These are phyloP conservation scores for Mus spretus DNA, from an alignment of 2,797 vertebrate species.

Conservation along the genomic window DNA sequence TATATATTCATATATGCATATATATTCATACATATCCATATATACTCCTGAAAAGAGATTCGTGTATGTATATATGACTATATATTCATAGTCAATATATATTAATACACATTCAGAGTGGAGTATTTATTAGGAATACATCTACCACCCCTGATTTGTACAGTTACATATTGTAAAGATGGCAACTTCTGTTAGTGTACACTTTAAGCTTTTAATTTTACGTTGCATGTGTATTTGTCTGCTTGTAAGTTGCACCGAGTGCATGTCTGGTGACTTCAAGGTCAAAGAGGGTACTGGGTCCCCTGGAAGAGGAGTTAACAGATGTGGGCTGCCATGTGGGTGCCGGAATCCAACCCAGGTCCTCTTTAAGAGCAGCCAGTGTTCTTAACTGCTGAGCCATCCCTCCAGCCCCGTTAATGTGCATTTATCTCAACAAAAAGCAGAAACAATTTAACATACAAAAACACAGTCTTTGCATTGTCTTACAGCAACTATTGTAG, in stretches of 20 bases:
- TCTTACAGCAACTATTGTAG: neutral
- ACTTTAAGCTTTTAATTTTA: neutral
- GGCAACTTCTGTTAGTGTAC: conserved; percentile 18
- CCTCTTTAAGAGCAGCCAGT: neutral
- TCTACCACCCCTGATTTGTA: neutral
- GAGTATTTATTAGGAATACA: neutral
- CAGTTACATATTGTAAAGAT: neutral
- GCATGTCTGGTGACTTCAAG: neutral
- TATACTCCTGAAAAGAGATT: neutral
- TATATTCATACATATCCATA: too few relatives aligned
- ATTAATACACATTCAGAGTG: neutral
- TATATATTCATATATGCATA: too few relatives aligned
- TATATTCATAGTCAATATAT: neutral
- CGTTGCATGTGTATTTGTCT: neutral
- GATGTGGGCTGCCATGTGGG: too few relatives aligned
- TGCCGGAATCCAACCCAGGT: neutral
- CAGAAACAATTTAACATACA: neutral
- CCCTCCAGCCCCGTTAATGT: neutral
- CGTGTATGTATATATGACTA: neutral
- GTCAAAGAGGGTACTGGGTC: neutral
- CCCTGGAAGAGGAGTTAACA: neutral
- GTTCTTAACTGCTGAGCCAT: neutral
- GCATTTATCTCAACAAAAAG: neutral
- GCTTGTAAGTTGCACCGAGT: neutral
- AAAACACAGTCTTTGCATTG: neutral